Percentiles rank a stretch among this genome's conserved stretches.
These are phyloP conservation scores for Urophycis tenuis DNA, from an alignment of 2,797 vertebrate genomes.

Conservation along the genomic window DNA sequence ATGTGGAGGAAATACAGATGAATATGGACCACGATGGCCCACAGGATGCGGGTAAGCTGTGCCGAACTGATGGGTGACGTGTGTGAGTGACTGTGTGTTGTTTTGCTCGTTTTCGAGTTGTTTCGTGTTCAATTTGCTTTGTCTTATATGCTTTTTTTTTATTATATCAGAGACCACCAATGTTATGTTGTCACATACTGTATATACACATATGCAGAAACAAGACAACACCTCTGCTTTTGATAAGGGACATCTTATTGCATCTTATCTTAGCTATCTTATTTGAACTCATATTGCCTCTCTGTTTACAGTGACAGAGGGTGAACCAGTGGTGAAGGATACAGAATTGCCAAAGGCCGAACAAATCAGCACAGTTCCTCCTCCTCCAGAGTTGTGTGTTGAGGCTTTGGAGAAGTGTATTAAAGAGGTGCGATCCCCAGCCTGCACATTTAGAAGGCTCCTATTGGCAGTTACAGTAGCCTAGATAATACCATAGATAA, in stretches of 20 bases:
- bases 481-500: background rate
- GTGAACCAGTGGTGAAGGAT: conserved; percentile 77
- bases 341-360: conserved; percentile 60
- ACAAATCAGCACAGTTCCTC: conserved; percentile 39
- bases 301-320: conserved; percentile 63
- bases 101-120: too few species aligned
- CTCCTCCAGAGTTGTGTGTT: conserved; percentile 57
- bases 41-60: conserved; percentile 39
- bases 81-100: too few species aligned
- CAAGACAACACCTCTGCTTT: too few species aligned
- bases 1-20: conserved; percentile 66
- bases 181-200: too few species aligned
- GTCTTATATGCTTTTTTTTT: too few species aligned
- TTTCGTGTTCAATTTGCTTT: background rate
- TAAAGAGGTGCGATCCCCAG: conserved; percentile 65
- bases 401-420: conserved; percentile 67
- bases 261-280: background rate
- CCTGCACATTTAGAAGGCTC: background rate
- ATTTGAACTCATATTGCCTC: background rate
- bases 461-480: background rate
- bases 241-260: background rate
- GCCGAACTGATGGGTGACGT: background rate
- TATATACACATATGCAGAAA: too few species aligned
- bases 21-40: conserved; percentile 41
- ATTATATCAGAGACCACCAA: too few species aligned